Evolutionary conservation across 2,113 vertebrate genomes (phyloP).

Genomic region (Paradisaea rubra): DNA sequence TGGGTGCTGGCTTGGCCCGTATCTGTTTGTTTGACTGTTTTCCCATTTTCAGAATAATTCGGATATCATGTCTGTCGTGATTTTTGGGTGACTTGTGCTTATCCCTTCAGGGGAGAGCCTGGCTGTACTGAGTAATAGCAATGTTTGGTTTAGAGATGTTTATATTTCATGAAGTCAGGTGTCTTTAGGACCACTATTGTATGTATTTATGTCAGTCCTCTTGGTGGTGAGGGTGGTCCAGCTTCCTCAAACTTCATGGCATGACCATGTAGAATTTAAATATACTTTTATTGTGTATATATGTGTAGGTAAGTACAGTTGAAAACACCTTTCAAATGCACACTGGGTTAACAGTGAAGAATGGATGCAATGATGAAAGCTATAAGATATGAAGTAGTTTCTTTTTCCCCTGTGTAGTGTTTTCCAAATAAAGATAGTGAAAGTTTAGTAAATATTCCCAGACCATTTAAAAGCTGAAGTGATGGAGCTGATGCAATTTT

Average conservation of each 20-base stretch:
- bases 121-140: not conserved
- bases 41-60: not conserved
- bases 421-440: constrained; percentile 69
- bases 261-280: not conserved
- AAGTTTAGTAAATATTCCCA: constrained; percentile 66
- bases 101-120: not conserved
- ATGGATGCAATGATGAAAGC: constrained; percentile 20
- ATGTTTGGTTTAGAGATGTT: not conserved
- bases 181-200: not conserved
- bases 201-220: not conserved
- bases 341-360: not conserved
- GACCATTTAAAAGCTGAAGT: constrained; percentile 69
- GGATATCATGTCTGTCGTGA: not conserved
- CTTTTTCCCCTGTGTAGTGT: constrained; percentile 51
- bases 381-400: not conserved
- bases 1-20: not conserved
- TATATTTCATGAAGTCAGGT: not conserved
- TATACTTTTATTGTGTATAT: not conserved
- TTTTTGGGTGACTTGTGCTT: not conserved
- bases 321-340: not conserved
- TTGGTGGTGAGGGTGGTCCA: not conserved
- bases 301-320: not conserved
- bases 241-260: not conserved
- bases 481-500: constrained; percentile 67
- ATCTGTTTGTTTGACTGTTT: accelerated